Conservation (phyloP, 2,888 invertebrate species). For the Oscheius sp. region DNA sequence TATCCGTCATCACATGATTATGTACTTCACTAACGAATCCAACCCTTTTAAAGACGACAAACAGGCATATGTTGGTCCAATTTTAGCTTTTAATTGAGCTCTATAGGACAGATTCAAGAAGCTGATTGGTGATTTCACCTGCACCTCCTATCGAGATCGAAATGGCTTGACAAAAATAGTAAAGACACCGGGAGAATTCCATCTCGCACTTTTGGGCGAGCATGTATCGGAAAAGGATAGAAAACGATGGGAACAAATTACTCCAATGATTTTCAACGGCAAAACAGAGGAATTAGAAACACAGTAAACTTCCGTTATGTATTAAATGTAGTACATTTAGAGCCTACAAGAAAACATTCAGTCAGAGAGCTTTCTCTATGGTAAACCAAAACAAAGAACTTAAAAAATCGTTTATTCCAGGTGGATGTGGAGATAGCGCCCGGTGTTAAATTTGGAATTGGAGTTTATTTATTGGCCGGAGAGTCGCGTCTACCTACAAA, state of each 20-base stretch:
- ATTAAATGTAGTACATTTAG: not conserved
- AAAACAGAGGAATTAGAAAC: slow-evolving; percentile 14
- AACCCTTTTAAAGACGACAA: slow-evolving; percentile 26
- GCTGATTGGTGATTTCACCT: slow-evolving; percentile 22
- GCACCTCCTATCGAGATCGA: slow-evolving; percentile 14
- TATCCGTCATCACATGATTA: slow-evolving; percentile 33
- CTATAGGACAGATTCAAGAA: slow-evolving; percentile 19
- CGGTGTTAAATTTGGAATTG: slow-evolving; percentile 17
- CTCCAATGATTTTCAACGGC: slow-evolving; percentile 15
- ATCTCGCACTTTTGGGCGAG: slow-evolving; percentile 14
- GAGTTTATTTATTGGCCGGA: slow-evolving; percentile 7
- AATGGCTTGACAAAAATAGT: slow-evolving; percentile 20
- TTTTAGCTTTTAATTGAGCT: not conserved
- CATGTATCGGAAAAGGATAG: slow-evolving; percentile 1
- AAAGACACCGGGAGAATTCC: slow-evolving; percentile 31
- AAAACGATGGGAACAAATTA: slow-evolving; percentile 17
- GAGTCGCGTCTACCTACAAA: slow-evolving; percentile 20
- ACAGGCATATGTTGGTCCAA: not conserved
- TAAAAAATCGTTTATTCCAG: no score
- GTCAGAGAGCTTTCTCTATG: slow-evolving; percentile 29
- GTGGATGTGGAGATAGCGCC: slow-evolving; percentile 29
- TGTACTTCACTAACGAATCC: slow-evolving; percentile 30
- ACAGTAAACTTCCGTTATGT: not conserved
- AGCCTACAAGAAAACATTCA: slow-evolving; percentile 30
- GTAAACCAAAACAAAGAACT: no score